These are phyloP conservation scores for Hypomecis punctinalis DNA, from an alignment of 2,888 invertebrate species.

Conservation along the genomic window DNA sequence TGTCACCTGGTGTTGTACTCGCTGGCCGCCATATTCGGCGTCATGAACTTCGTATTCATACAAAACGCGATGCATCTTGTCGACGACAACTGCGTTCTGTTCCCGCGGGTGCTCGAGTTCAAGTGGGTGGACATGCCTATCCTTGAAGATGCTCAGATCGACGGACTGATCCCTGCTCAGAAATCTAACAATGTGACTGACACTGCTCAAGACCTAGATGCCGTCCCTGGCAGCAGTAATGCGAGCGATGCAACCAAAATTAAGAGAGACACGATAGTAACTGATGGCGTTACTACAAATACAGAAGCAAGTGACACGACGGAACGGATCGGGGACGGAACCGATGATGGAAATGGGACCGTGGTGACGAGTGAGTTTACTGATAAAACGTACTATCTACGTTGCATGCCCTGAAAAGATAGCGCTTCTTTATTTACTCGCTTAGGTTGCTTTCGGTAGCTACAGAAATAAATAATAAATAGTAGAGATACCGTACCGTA, in stretches of 20 bases:
- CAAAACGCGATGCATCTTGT: constrained; percentile 70
- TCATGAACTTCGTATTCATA: constrained; percentile 72
- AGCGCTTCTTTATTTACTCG: background rate
- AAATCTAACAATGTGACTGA: constrained; percentile 41
- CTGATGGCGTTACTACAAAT: constrained; percentile 29
- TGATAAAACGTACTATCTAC: constrained; percentile 11
- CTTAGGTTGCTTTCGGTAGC: background rate
- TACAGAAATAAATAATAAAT: too few relatives aligned
- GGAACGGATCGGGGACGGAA: constrained; percentile 10
- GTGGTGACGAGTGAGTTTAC: constrained; percentile 52
- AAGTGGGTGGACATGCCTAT: constrained; percentile 54
- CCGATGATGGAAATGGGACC: constrained; percentile 49
- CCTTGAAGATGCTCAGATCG: constrained; percentile 38
- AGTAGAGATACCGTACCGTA: too few relatives aligned
- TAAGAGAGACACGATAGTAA: constrained; percentile 49
- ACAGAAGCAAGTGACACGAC: constrained; percentile 3
- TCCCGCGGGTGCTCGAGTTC: constrained; percentile 66
- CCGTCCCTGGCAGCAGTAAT: constrained; percentile 35
- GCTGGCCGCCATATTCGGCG: constrained; percentile 68
- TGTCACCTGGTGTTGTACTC: constrained; percentile 71
- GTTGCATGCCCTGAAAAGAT: constrained; percentile 16
- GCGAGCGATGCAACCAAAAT: constrained; percentile 40
- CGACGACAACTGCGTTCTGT: constrained; percentile 67
- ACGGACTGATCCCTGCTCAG: constrained; percentile 30
- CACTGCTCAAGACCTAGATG: constrained; percentile 50